These are phyloP conservation scores for Hermodice carunculata DNA, from an alignment of 2,888 invertebrate species.

Conservation along the genomic window DNA sequence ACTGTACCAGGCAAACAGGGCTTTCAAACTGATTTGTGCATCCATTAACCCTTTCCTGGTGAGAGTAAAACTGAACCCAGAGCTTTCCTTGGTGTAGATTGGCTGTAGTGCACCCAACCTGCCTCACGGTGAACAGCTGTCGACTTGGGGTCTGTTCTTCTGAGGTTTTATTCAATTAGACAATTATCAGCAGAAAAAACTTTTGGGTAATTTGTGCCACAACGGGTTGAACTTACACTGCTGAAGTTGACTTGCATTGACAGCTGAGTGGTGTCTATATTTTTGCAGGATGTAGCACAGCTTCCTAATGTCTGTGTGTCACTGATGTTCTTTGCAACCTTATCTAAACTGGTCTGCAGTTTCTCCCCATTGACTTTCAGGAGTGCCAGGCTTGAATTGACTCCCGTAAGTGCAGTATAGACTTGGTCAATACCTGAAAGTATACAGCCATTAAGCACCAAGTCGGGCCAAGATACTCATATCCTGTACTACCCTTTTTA, in stretches of 20 bases:
- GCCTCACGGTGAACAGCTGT: no score
- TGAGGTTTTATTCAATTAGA: no score
- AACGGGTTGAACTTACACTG: slow-evolving; percentile 6
- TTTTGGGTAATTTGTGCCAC: no score
- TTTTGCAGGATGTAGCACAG: background rate
- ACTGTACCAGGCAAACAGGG: no score
- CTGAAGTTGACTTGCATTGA: slow-evolving; percentile 5
- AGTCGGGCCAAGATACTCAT: background rate
- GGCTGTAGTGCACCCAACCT: no score
- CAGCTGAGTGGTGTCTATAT: background rate
- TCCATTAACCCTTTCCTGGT: no score
- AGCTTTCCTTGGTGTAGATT: no score
- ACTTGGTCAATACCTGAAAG: background rate
- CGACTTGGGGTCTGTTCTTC: no score
- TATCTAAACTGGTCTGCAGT: background rate
- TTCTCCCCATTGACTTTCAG: background rate
- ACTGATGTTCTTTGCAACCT: background rate
- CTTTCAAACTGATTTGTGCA: no score
- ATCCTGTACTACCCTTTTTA: background rate
- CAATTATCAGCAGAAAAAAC: no score
- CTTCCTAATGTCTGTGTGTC: background rate
- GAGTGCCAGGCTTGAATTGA: background rate
- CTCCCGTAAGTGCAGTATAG: background rate
- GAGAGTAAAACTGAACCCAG: no score
- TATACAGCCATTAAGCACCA: background rate